Evolutionary conservation across 1,140 invertebrate species (phyloP).

Genomic region (Procambarus clarkii): DNA sequence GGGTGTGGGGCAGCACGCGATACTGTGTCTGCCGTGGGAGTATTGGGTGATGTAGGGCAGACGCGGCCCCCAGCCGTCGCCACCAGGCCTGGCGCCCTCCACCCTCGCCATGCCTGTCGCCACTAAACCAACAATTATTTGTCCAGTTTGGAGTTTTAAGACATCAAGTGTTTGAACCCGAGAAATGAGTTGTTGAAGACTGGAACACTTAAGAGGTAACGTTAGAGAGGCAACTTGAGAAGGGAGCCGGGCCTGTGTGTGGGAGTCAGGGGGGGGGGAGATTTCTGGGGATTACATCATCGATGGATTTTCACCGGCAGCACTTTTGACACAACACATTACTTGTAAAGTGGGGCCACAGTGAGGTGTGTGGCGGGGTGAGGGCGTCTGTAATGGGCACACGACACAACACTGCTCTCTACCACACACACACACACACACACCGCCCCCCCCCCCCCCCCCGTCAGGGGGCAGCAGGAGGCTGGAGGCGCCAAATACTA

Average conservation of each 20-base stretch:
- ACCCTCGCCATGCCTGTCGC: not conserved
- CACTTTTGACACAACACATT: not conserved
- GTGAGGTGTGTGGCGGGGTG: no score
- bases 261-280: not conserved
- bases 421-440: not conserved
- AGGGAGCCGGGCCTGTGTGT: not conserved
- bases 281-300: not conserved
- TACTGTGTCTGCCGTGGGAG: not conserved
- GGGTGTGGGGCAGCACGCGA: slow-evolving; percentile 36
- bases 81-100: not conserved
- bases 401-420: not conserved
- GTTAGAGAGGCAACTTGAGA: not conserved
- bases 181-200: not conserved
- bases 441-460: no score
- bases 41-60: not conserved
- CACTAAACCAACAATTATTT: no score
- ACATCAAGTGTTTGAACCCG: not conserved
- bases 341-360: no score
- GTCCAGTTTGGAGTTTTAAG: no score
- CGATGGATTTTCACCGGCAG: not conserved
- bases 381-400: no score
- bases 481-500: not conserved
- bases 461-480: not conserved
- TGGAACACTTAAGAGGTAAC: not conserved
- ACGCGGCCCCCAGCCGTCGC: not conserved